These are phyloP conservation scores for Pionites leucogaster DNA, from an alignment of 2,113 vertebrate genomes.

Conservation along the genomic window DNA sequence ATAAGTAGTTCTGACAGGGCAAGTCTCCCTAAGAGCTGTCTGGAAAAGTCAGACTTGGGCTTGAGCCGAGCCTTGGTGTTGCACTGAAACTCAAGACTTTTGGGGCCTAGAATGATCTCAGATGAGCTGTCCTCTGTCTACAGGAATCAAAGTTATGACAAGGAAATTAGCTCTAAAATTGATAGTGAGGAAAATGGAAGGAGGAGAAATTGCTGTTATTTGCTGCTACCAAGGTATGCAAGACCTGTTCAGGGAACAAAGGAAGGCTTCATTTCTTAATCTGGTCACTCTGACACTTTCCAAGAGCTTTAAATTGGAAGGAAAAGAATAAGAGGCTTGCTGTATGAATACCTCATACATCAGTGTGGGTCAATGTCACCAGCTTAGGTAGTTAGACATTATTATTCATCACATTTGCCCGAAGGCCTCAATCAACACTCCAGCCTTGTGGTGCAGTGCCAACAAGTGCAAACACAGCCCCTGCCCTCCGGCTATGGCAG, in stretches of 20 bases:
- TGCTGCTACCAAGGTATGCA: not conserved
- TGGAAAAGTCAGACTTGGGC: slow-evolving; percentile 1
- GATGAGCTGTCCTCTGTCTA: not conserved
- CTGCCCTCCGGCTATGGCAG: not conserved
- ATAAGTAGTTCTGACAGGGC: slow-evolving; percentile 13
- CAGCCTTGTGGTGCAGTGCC: not conserved
- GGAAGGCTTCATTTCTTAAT: not conserved
- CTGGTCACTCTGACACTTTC: slow-evolving; percentile 1
- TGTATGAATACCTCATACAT: not conserved
- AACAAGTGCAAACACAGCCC: not conserved
- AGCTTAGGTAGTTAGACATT: not conserved
- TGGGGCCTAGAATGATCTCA: not conserved
- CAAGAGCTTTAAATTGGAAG: not conserved
- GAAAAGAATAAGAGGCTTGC: not conserved
- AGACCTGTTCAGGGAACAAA: not conserved
- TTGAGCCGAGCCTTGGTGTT: not conserved
- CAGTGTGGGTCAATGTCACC: not conserved
- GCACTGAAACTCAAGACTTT: not conserved
- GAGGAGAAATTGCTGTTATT: not conserved
- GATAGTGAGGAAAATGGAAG: not conserved
- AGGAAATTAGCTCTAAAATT: slow-evolving; percentile 17
- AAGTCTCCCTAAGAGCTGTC: not conserved
- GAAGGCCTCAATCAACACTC: not conserved
- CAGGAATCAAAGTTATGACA: not conserved
- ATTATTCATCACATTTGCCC: not conserved